A percentile compares a stretch with the other conserved stretches of the same genome.
Evolutionary conservation across 2,113 vertebrate species (phyloP).

Genomic region (Campylorhamphus procurvoides): DNA sequence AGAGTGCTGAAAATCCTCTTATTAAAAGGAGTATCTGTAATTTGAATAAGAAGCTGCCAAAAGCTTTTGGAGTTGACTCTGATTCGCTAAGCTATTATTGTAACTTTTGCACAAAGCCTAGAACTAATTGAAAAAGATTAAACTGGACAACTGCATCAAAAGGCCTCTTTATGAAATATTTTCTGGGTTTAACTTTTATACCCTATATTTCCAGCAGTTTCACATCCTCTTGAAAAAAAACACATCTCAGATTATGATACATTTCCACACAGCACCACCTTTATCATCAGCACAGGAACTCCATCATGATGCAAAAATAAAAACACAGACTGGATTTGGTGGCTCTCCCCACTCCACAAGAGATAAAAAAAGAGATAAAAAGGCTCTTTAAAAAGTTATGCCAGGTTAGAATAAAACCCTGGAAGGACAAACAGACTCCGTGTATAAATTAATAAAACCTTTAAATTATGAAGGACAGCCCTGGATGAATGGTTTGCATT

Average conservation of each 20-base stretch:
- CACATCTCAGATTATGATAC: background rate
- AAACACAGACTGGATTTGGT: background rate
- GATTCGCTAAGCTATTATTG: background rate
- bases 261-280: background rate
- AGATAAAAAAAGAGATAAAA: background rate
- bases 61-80: background rate
- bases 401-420: background rate
- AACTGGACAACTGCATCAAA: background rate
- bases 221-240: background rate
- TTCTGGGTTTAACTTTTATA: background rate
- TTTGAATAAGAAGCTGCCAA: background rate
- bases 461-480: background rate
- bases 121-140: background rate
- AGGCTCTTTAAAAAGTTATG: background rate
- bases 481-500: background rate
- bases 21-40: background rate
- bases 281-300: background rate
- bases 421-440: background rate
- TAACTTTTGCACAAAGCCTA: background rate
- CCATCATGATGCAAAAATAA: background rate
- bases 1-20: background rate
- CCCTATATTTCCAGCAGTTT: background rate
- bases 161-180: background rate
- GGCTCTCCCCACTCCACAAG: background rate
- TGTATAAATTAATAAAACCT: background rate